Evolutionary conservation across 2,113 vertebrate genomes (phyloP).

Genomic region (Cromileptes altivelis): DNA sequence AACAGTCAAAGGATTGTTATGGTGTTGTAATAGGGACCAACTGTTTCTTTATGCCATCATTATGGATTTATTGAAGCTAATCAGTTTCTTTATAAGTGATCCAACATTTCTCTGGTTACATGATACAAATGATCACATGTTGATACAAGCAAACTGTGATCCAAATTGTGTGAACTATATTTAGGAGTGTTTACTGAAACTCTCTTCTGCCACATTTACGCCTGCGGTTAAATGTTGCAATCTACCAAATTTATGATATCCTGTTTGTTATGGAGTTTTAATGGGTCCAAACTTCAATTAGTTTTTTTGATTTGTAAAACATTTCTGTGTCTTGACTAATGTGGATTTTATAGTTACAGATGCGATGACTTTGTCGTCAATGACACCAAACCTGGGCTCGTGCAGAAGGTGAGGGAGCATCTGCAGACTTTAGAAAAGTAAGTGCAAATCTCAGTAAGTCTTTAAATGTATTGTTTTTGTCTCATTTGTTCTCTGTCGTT

Average conservation of each 20-base stretch:
- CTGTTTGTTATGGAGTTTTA: background rate
- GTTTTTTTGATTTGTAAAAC: background rate
- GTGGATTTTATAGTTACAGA: conserved; percentile 90
- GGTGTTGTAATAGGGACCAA: background rate
- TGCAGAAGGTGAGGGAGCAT: conserved; percentile 97
- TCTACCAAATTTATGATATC: background rate
- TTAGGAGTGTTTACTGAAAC: background rate
- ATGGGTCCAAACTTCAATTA: background rate
- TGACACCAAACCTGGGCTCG: conserved; percentile 94
- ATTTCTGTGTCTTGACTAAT: background rate
- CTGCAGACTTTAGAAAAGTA: conserved; percentile 98
- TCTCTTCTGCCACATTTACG: background rate
- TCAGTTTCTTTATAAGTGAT: background rate
- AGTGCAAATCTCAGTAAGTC: conserved; percentile 70
- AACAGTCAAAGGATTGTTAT: conserved; percentile 8
- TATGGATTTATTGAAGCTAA: background rate
- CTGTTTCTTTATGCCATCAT: background rate
- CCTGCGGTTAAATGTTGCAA: background rate
- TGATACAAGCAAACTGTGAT: background rate
- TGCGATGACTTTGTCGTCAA: conserved; percentile 99
- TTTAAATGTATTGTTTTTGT: background rate
- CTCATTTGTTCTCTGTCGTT: background rate
- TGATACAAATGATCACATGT: background rate
- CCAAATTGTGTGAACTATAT: background rate
- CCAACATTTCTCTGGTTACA: background rate